Evolutionary conservation across 2,113 vertebrate genomes (phyloP).

Genomic region (Pheucticus melanocephalus): DNA sequence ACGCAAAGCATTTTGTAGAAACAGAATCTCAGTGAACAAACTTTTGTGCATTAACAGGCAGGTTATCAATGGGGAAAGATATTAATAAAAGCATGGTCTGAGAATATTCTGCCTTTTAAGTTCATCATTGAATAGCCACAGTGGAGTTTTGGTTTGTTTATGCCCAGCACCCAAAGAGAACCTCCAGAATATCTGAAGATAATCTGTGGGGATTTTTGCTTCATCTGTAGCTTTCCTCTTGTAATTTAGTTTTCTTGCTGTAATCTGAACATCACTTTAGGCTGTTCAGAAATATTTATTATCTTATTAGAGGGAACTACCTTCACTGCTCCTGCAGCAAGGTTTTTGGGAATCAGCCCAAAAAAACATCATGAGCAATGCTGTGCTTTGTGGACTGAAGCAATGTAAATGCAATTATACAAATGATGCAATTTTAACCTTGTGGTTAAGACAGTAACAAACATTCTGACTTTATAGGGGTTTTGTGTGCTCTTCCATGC

Average conservation of each 20-base stretch:
- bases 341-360: neutral
- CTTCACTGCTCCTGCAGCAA: neutral
- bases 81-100: neutral
- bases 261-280: neutral
- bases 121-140: neutral
- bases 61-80: neutral
- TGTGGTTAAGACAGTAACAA: neutral
- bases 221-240: neutral
- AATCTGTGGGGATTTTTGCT: constrained; percentile 15
- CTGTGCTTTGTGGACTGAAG: neutral
- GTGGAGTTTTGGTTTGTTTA: neutral
- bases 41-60: neutral
- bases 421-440: neutral
- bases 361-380: rapidly evolving
- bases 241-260: neutral
- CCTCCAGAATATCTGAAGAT: constrained; percentile 1
- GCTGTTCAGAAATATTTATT: neutral
- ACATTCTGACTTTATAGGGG: neutral
- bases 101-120: neutral
- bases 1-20: neutral
- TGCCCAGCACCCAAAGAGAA: neutral
- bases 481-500: neutral
- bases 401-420: neutral
- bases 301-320: neutral
- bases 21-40: neutral